Evolutionary conservation across 2,113 vertebrate species (phyloP).

Genomic region (Archocentrus centrarchus): DNA sequence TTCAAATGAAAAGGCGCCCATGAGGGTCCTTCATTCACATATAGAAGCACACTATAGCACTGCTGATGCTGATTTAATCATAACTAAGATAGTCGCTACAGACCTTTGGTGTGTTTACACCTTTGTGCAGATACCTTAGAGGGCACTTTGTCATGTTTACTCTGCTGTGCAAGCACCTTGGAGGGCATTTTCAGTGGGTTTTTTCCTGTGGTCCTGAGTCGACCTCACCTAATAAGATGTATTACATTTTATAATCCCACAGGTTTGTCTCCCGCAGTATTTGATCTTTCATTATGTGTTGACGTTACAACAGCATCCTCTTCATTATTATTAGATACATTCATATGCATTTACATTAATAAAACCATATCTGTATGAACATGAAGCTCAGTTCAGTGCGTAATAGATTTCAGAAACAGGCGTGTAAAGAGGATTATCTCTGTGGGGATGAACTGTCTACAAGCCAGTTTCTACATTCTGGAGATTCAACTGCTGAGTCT

Average conservation of each 20-base stretch:
- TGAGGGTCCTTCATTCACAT: background rate
- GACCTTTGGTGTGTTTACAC: background rate
- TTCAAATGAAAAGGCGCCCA: background rate
- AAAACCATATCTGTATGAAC: background rate
- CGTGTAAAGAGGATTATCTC: background rate
- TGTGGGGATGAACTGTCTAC: background rate
- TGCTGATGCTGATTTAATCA: background rate
- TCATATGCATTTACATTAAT: background rate
- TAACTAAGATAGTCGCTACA: background rate
- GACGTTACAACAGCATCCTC: background rate
- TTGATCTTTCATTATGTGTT: background rate
- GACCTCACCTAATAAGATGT: background rate
- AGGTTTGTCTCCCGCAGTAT: background rate
- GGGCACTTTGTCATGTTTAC: background rate
- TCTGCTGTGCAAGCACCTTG: background rate
- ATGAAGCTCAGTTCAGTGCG: background rate
- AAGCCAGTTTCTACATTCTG: background rate
- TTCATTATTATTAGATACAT: background rate
- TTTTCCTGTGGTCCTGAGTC: too few relatives aligned
- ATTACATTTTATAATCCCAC: background rate
- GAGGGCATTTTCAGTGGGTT: background rate
- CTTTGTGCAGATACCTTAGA: background rate
- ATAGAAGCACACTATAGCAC: background rate
- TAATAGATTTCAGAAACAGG: background rate
- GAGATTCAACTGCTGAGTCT: background rate